Conservation (phyloP, 1,140 invertebrate species). For the Aporrectodea caliginosa region DNA sequence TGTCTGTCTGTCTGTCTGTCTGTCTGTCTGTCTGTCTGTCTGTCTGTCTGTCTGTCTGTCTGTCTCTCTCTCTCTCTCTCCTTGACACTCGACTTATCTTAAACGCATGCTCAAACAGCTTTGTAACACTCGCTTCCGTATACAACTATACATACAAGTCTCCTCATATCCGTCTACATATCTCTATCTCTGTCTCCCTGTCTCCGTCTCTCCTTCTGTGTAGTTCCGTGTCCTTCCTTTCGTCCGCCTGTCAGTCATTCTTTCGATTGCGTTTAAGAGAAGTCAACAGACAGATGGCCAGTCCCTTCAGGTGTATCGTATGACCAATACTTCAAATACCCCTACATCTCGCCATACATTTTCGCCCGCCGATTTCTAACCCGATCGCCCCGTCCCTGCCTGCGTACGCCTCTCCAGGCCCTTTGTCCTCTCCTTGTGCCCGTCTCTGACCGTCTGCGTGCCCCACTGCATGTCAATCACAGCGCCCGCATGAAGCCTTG, state of each 20-base stretch:
- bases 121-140: too few relatives aligned
- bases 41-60: neutral
- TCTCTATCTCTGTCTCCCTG: too few relatives aligned
- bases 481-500: too few relatives aligned
- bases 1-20: neutral
- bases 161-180: too few relatives aligned
- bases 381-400: neutral
- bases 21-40: neutral
- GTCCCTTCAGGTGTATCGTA: neutral
- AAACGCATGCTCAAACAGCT: too few relatives aligned
- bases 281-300: neutral
- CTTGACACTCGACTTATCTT: too few relatives aligned
- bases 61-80: neutral
- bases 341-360: neutral
- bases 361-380: neutral
- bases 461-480: neutral
- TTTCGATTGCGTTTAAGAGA: neutral
- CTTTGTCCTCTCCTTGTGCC: too few relatives aligned
- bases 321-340: neutral
- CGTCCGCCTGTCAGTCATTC: neutral
- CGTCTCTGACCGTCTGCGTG: neutral
- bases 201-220: neutral
- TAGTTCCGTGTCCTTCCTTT: neutral
- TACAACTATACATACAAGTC: too few relatives aligned
- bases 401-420: too few relatives aligned